These are phyloP conservation scores for Ispidina lecontei DNA, from an alignment of 2,797 vertebrate genomes.

Conservation along the genomic window DNA sequence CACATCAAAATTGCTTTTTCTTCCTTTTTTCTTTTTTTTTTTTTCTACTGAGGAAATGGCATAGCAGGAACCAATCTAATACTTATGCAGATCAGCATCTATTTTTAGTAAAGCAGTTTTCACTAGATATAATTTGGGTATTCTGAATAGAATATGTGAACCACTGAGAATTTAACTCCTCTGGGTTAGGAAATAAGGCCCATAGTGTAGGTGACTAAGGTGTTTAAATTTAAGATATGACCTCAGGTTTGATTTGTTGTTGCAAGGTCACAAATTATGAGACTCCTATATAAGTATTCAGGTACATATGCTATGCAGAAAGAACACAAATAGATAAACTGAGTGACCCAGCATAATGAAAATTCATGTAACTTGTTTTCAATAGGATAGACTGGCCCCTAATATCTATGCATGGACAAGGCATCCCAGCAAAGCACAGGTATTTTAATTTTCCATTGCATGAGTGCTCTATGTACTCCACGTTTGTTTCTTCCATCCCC, in stretches of 20 bases:
- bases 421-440: not conserved
- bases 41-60: not conserved
- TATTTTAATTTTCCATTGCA: not conserved
- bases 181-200: not conserved
- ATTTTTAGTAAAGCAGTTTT: conserved; percentile 61
- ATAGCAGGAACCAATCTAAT: conserved; percentile 35
- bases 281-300: not conserved
- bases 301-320: not conserved
- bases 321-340: not conserved
- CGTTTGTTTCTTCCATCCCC: not conserved
- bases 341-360: not conserved
- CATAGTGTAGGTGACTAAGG: not conserved
- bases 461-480: not conserved
- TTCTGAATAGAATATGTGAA: conserved; percentile 19
- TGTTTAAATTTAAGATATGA: not conserved
- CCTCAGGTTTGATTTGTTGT: not conserved
- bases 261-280: not conserved
- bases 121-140: conserved; percentile 38
- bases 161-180: conserved; percentile 1
- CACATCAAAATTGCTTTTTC: not conserved
- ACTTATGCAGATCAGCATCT: conserved; percentile 45
- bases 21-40: not conserved
- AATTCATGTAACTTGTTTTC: not conserved
- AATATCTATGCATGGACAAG: not conserved
- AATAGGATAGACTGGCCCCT: not conserved